Percentiles rank a stretch among this genome's conserved stretches.
These are phyloP conservation scores for Dasysyrphus albostriatus DNA, from an alignment of 2,888 invertebrate species.

Conservation along the genomic window DNA sequence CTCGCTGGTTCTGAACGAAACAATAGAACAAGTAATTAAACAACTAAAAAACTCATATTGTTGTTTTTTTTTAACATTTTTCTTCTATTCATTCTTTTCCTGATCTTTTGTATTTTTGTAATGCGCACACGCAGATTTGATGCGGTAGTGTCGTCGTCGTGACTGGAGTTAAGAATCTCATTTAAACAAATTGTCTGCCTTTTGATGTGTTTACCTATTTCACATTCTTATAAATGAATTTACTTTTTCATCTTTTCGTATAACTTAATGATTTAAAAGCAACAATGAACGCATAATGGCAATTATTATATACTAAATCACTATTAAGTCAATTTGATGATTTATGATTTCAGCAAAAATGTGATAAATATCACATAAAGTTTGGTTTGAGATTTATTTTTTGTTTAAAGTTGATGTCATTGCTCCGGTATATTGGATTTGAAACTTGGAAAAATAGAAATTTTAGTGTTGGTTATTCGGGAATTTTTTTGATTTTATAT, in stretches of 20 bases:
- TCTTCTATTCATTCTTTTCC: slow-evolving; percentile 55
- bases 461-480: background rate
- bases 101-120: slow-evolving; percentile 59
- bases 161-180: slow-evolving; percentile 58
- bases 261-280: slow-evolving; percentile 49
- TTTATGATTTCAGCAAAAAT: slow-evolving; percentile 74
- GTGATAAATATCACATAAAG: slow-evolving; percentile 50
- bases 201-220: background rate
- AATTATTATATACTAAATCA: slow-evolving; percentile 59
- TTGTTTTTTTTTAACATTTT: slow-evolving; percentile 14
- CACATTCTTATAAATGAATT: background rate
- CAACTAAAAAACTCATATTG: slow-evolving; percentile 36
- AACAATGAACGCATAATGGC: slow-evolving; percentile 59
- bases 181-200: background rate
- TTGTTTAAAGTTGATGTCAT: slow-evolving; percentile 15
- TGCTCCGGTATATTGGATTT: background rate
- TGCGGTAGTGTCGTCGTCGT: background rate
- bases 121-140: slow-evolving; percentile 27
- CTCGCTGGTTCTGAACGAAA: slow-evolving; percentile 53
- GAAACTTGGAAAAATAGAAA: background rate
- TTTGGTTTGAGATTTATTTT: background rate
- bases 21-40: slow-evolving; percentile 73
- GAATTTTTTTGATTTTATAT: background rate
- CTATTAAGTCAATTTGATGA: slow-evolving; percentile 74
- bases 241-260: slow-evolving; percentile 11